Conservation (phyloP, 2,888 invertebrate genomes). For the Deroplatys truncata region DNA sequence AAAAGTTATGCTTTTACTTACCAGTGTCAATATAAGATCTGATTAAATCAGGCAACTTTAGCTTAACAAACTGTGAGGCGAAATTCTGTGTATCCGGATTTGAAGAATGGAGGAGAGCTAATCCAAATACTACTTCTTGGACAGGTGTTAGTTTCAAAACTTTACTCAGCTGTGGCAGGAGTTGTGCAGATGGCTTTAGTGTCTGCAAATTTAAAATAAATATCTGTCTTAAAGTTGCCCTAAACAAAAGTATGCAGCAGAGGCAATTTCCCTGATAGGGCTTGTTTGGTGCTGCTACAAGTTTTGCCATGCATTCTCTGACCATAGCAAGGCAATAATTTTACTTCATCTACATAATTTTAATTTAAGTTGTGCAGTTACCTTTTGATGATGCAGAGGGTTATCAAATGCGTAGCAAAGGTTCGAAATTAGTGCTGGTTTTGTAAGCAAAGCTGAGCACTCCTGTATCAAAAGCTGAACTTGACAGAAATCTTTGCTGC, state of each 20-base stretch:
- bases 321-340: too few species aligned
- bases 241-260: too few species aligned
- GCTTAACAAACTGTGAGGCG: slow-evolving; percentile 74
- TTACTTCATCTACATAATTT: too few species aligned
- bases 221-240: too few species aligned
- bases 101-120: slow-evolving; percentile 77
- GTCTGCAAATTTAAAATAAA: slow-evolving; percentile 52
- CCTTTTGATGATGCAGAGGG: slow-evolving; percentile 71
- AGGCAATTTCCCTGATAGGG: too few species aligned
- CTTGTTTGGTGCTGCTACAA: too few species aligned
- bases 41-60: slow-evolving; percentile 78
- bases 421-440: slow-evolving; percentile 81
- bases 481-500: slow-evolving; percentile 50
- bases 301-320: too few species aligned
- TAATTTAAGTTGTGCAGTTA: slow-evolving; percentile 37
- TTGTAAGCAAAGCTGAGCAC: slow-evolving; percentile 72
- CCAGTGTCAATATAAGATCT: slow-evolving; percentile 83
- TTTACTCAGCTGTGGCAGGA: slow-evolving; percentile 80
- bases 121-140: slow-evolving; percentile 86
- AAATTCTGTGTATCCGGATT: slow-evolving; percentile 68
- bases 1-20: slow-evolving; percentile 38
- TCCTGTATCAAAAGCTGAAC: slow-evolving; percentile 74
- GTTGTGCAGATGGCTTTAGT: slow-evolving; percentile 71
- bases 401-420: slow-evolving; percentile 86
- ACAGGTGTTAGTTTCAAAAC: slow-evolving; percentile 80